Evolutionary conservation across 1,140 invertebrate species (phyloP).

Genomic region (Brachionus koreanus): DNA sequence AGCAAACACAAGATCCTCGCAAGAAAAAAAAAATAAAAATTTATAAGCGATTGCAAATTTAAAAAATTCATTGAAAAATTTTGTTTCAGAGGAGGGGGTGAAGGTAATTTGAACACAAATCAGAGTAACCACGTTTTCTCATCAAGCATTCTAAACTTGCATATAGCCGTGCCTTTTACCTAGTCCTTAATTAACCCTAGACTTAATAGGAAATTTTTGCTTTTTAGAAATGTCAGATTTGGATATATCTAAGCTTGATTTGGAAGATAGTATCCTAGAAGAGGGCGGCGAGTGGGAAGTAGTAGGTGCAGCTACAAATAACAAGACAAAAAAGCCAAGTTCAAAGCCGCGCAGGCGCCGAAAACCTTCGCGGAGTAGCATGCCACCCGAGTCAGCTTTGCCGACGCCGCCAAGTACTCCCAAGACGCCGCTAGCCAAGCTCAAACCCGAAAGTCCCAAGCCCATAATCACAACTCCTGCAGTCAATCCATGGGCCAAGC

Average conservation of each 20-base stretch:
- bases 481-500: conserved; percentile 22
- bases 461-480: not conserved
- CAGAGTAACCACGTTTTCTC: conserved; percentile 3
- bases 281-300: conserved; percentile 29
- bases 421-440: not conserved
- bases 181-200: not conserved
- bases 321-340: not conserved
- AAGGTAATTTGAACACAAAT: not conserved
- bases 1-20: not conserved
- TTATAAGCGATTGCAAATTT: not conserved
- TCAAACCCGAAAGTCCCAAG: not conserved
- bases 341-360: not conserved
- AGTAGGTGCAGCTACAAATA: not conserved
- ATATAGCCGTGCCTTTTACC: not conserved
- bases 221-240: conserved; percentile 17
- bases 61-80: conserved; percentile 15
- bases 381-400: not conserved
- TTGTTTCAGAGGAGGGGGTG: not conserved
- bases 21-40: not conserved
- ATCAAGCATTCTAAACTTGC: not conserved
- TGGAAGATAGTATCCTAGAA: conserved; percentile 21
- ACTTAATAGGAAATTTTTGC: not conserved
- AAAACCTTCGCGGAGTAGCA: not conserved
- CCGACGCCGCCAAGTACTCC: not conserved
- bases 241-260: not conserved